These are phyloP conservation scores for Adelges cooleyi DNA, from an alignment of 1,140 invertebrate species.

Conservation along the genomic window DNA sequence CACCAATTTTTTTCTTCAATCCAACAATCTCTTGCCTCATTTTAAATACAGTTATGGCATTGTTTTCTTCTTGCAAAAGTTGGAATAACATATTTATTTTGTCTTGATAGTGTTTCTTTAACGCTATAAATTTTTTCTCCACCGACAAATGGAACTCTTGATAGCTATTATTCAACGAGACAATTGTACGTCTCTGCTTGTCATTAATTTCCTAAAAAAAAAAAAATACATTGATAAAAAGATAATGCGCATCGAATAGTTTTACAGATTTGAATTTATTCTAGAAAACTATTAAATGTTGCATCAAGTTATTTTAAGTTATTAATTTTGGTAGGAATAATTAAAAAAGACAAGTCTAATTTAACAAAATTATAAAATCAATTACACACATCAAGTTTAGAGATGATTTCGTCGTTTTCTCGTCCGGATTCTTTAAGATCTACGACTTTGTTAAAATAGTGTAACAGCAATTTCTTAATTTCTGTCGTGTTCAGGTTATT, in stretches of 20 bases:
- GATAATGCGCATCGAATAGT: too few species aligned
- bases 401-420: conserved; percentile 17
- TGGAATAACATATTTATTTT: neutral
- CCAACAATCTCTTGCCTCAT: neutral
- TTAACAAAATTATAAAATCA: too few species aligned
- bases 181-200: neutral
- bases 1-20: conserved; percentile 7
- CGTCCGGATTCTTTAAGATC: conserved; percentile 16
- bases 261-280: too few species aligned
- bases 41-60: neutral
- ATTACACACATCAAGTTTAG: conserved; percentile 17
- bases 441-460: conserved; percentile 2
- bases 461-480: neutral
- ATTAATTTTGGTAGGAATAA: too few species aligned
- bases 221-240: too few species aligned
- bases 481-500: neutral
- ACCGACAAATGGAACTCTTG: conserved; percentile 14
- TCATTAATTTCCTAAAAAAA: neutral
- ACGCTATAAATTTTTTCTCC: neutral
- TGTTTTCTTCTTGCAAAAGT: conserved; percentile 9
- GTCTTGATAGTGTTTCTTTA: conserved; percentile 12
- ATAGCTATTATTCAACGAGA: neutral
- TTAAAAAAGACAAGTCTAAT: too few species aligned
- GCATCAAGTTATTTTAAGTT: too few species aligned
- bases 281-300: too few species aligned